Evolutionary conservation across 2,888 invertebrate genomes (phyloP), one percentile per base, ranked within the genome.

Genomic region (Chironomus riparius): DNA sequence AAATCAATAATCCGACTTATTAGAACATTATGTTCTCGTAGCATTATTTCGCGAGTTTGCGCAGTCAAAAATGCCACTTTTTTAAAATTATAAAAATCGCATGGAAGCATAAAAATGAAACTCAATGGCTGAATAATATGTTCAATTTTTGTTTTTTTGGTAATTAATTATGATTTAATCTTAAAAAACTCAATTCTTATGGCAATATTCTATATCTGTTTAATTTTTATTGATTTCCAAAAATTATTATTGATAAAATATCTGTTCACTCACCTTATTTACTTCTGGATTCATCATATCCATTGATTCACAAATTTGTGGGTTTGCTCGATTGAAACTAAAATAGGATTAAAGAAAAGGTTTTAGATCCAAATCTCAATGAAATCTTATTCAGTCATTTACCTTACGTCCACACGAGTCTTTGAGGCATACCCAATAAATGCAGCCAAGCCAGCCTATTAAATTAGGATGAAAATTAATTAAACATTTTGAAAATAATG

Each of bases 401-500:
- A 71, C 84, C 78, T 79, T 22, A 84, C 81, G 78, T 83, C 83
- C 76, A 83, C 82, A 48, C 82, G 81, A 6, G 82, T 81, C 7
- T 78, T 74, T 78, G 81, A 81, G 18, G 77, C 77, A 76, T 79
- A 80, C 50, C 80, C 47, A 76, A 80, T 79, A 77, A 80, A 81
- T 47, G 79, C 81, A 15, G 70, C 6, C 2, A 82, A 28, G 61
- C 80, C 78, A 22, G 80, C 77, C 74, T 74, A 7, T 22, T 7
- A 70, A 48, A 80, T 85, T 86, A 78, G 22, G 2, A 65, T 56
- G 12, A 1, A 21, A 10, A 10, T 38, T 38, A 38, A 69, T 70
- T 48, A 10, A 50, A 50, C 22, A 71, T 56, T 87, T 87, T 85
- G 86, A 84, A 79, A 86, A 86, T 79, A 86, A 86, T 80, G 85